Evolutionary conservation across 1,140 invertebrate species (phyloP).

Genomic region (Archivesica marissinica): DNA sequence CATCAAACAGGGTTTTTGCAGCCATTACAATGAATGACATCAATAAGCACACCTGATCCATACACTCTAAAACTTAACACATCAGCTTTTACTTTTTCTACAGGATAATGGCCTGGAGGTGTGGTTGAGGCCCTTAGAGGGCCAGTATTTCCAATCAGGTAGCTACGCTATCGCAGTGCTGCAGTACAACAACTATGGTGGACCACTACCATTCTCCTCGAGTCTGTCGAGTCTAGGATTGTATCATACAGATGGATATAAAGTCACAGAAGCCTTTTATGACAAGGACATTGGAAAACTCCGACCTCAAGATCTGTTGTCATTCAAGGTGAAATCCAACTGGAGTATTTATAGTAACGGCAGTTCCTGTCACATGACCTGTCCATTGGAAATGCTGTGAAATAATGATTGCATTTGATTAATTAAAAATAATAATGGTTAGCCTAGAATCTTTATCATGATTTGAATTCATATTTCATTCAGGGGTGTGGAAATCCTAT

Average conservation of each 20-base stretch:
- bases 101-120: conserved; percentile 53
- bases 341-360: conserved; percentile 84
- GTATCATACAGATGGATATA: conserved; percentile 91
- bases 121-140: conserved; percentile 74
- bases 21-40: too few species aligned
- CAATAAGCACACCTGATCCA: too few species aligned
- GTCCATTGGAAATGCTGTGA: too few species aligned
- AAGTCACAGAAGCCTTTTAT: conserved; percentile 88
- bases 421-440: too few species aligned
- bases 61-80: too few species aligned
- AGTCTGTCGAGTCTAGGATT: conserved; percentile 92
- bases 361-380: conserved; percentile 46
- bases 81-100: too few species aligned
- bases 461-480: too few species aligned
- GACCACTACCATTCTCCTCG: conserved; percentile 46
- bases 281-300: conserved; percentile 87
- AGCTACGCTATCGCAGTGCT: conserved; percentile 74
- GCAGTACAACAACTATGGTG: conserved; percentile 69
- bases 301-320: conserved; percentile 93
- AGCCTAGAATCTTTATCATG: too few species aligned
- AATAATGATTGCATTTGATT: too few species aligned
- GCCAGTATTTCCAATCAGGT: conserved; percentile 53
- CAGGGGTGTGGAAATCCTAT: too few species aligned
- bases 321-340: conserved; percentile 97
- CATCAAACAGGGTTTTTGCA: too few species aligned